These are phyloP conservation scores for Oedothorax gibbosus DNA, from an alignment of 1,140 invertebrate genomes.

Conservation along the genomic window DNA sequence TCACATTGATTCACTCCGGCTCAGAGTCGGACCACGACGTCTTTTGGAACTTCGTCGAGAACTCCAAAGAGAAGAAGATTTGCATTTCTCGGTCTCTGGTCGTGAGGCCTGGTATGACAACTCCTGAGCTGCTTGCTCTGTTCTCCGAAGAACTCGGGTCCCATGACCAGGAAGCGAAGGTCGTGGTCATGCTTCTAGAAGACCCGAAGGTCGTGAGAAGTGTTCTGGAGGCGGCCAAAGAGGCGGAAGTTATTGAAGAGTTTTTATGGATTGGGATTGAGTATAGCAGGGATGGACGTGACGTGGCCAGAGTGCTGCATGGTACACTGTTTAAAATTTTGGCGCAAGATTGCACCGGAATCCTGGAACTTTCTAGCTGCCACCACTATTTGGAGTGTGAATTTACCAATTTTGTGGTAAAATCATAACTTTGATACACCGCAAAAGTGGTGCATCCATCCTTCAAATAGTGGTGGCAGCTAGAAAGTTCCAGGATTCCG, in stretches of 20 bases:
- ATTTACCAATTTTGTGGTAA: too few species aligned
- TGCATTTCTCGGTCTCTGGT: constrained; percentile 39
- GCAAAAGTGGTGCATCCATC: too few species aligned
- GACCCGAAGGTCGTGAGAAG: background rate
- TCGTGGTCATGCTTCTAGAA: constrained; percentile 32
- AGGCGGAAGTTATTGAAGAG: background rate
- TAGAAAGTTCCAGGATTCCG: too few species aligned
- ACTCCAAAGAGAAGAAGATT: constrained; percentile 36
- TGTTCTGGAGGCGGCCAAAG: constrained; percentile 38
- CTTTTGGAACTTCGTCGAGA: constrained; percentile 44
- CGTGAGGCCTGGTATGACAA: constrained; percentile 6
- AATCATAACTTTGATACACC: too few species aligned
- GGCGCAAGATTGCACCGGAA: too few species aligned
- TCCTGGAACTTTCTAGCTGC: too few species aligned
- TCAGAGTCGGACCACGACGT: constrained; percentile 33
- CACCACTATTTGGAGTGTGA: too few species aligned
- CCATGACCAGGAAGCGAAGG: constrained; percentile 13
- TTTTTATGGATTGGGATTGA: constrained; percentile 45
- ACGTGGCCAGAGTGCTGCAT: constrained; percentile 18
- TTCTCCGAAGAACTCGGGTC: constrained; percentile 12
- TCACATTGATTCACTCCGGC: constrained; percentile 20
- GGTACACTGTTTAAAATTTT: too few species aligned
- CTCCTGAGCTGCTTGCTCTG: background rate
- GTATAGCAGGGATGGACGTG: constrained; percentile 12
- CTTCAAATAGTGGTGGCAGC: too few species aligned